Conservation (phyloP, 2,113 vertebrate genomes). For the Lontra canadensis region DNA sequence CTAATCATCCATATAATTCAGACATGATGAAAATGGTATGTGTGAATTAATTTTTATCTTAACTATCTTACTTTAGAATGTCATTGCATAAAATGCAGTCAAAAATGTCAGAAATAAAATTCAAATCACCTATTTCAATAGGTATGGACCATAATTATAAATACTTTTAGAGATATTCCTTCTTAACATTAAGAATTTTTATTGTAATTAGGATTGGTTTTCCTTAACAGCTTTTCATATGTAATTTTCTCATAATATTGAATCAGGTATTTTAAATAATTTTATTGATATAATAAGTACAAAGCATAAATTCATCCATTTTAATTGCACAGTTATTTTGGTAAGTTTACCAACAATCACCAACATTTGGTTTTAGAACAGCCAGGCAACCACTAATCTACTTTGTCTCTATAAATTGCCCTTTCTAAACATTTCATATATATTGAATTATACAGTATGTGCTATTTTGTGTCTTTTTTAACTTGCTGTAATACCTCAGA, state of each 20-base stretch:
- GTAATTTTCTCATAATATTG: neutral
- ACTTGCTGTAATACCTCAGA: neutral
- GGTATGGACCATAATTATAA: neutral
- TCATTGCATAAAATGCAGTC: neutral
- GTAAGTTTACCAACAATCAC: neutral
- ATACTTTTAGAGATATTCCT: neutral
- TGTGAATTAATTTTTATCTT: neutral
- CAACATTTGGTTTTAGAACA: neutral
- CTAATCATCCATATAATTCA: neutral
- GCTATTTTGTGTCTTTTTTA: neutral
- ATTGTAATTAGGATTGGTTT: neutral
- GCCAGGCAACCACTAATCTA: no score
- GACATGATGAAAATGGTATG: neutral
- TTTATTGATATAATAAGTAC: neutral
- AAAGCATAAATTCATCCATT: neutral
- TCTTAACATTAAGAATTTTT: neutral
- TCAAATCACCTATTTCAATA: neutral
- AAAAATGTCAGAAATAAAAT: neutral
- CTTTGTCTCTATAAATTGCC: neutral
- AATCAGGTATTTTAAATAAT: neutral
- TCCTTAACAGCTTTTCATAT: neutral
- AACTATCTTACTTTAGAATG: neutral
- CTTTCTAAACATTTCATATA: neutral
- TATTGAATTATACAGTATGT: neutral
- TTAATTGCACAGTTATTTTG: neutral